phyloP scores from a whole-genome alignment of 2,888 invertebrate genomes.

The Microplitis deprimator region DNA sequence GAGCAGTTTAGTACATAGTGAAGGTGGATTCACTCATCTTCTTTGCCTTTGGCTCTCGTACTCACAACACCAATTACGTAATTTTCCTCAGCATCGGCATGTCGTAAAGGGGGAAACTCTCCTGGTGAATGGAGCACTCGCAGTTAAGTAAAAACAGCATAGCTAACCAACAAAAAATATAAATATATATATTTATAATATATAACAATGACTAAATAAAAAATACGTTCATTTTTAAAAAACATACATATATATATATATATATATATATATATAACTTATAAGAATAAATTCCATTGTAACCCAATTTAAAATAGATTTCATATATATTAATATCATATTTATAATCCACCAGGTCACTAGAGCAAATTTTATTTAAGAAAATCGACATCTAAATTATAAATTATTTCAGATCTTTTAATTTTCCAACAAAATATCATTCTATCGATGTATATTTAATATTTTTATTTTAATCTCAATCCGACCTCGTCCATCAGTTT shows the following conservation, averaged over 20 bases:
- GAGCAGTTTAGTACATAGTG: background rate
- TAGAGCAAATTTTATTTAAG: too few relatives aligned
- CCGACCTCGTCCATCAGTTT: background rate
- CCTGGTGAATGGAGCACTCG: background rate
- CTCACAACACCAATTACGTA: conserved; percentile 26
- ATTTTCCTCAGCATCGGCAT: conserved; percentile 19
- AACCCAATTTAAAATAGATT: too few relatives aligned
- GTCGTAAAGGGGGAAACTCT: conserved; percentile 23
- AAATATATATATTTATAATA: background rate
- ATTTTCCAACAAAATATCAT: background rate
- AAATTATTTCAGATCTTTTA: background rate
- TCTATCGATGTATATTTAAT: background rate
- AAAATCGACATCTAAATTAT: too few relatives aligned
- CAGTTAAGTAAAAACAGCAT: conserved; percentile 5
- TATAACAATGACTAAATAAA: too few relatives aligned
- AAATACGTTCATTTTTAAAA: too few relatives aligned
- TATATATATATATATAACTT: too few relatives aligned
- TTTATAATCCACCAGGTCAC: too few relatives aligned
- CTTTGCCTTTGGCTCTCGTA: conserved; percentile 12
- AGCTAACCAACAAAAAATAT: background rate
- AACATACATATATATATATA: too few relatives aligned
- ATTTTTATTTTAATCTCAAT: background rate
- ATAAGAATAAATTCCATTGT: too few relatives aligned
- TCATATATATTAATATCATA: too few relatives aligned
- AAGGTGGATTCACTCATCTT: conserved; percentile 24